These are phyloP conservation scores for Anisognathus igniventris DNA, from an alignment of 2,797 vertebrate genomes.

Conservation along the genomic window DNA sequence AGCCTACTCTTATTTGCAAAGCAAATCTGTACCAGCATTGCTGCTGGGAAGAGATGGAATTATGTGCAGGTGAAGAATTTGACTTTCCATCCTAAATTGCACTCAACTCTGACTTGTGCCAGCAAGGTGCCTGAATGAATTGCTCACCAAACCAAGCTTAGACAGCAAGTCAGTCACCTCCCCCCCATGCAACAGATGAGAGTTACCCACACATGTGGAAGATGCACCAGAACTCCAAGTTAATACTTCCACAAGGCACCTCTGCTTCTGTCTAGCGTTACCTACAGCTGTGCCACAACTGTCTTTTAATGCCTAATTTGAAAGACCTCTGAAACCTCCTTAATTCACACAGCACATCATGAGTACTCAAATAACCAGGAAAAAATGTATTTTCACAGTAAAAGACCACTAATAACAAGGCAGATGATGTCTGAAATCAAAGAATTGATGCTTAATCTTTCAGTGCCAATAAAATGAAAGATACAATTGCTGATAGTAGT, in stretches of 20 bases:
- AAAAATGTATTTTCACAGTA: background rate
- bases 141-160: background rate
- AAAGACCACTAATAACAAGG: background rate
- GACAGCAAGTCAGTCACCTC: background rate
- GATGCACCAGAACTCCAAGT: background rate
- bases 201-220: background rate
- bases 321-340: background rate
- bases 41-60: background rate
- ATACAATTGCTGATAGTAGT: background rate
- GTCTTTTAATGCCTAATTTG: background rate
- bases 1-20: constrained; percentile 1
- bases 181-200: background rate
- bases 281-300: background rate
- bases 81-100: background rate
- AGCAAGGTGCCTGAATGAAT: background rate
- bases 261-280: background rate
- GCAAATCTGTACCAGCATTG: background rate
- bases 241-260: background rate
- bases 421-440: background rate
- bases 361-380: background rate
- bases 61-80: background rate
- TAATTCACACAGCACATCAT: background rate
- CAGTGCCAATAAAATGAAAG: background rate
- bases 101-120: background rate
- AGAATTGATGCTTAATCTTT: background rate